Evolutionary conservation across 1,140 invertebrate genomes (phyloP), one percentile per base, ranked within the genome.

Genomic region (Conopomorpha cramerella): DNA sequence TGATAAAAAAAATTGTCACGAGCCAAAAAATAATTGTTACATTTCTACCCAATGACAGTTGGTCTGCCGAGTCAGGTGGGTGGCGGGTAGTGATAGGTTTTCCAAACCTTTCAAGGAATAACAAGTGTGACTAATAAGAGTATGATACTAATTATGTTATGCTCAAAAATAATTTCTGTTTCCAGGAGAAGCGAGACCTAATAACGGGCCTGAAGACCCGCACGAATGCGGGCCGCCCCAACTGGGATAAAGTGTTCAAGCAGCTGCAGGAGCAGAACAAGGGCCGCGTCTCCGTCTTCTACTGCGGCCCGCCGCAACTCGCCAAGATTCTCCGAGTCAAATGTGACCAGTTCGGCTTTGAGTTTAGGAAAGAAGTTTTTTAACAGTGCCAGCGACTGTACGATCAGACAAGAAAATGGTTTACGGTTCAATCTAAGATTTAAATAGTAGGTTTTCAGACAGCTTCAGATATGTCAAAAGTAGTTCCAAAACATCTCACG

Each of bases 161-260:
- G n/a, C n/a, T n/a, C n/a, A n/a, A n/a, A n/a, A n/a, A n/a, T n/a
- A n/a, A n/a, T n/a, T n/a, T n/a, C n/a, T n/a, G n/a, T 36, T 59
- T 65, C 16, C 56, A 93, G 88, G 92, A 93, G 70, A 93, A 96
- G 68, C 82, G 92, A 11, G 93, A 97, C 80, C 78, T 96, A 8
- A 94, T 97, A 28, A 96, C 93, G 0, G 94, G 95, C 2, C 77
- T 98, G 15, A 95, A 95, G 68, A 97, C 94, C 0, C 81, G 93
- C 41, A 96, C 55, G 0, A 95, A 93, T 62, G 92, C 94, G 0
- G 95, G 95, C 0, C 76, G 95, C 40, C 96, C 96, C 1, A 94
- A 97, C 64, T 98, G 95, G 93, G 90, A 95, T 59, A 92, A 94
- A 68, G 87, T 97, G 1, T 96, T 97, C 73, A 86, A 90, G 47